These are phyloP conservation scores for Heliothis virescens DNA, from an alignment of 1,140 invertebrate genomes.

Conservation along the genomic window DNA sequence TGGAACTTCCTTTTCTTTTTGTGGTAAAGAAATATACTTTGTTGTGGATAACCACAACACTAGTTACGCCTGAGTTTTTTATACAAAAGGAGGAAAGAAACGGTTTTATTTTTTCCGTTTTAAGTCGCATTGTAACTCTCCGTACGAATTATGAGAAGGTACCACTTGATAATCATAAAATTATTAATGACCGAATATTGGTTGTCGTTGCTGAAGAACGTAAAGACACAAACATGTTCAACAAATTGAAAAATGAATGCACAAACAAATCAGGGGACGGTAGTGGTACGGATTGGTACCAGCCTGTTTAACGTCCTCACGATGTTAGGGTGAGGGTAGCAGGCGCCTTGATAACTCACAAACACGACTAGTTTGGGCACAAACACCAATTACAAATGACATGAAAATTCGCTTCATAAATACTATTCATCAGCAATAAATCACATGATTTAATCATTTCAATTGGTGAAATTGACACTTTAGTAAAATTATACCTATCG, in stretches of 20 bases:
- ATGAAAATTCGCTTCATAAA: slow-evolving; percentile 31
- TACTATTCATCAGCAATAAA: slow-evolving; percentile 16
- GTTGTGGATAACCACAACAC: slow-evolving; percentile 31
- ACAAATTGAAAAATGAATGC: slow-evolving; percentile 37
- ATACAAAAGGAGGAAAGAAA: slow-evolving; percentile 2
- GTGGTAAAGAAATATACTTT: slow-evolving; percentile 27
- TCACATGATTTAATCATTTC: neutral
- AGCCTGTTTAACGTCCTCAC: slow-evolving; percentile 1
- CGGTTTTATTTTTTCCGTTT: neutral
- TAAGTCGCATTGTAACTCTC: neutral
- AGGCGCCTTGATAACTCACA: slow-evolving; percentile 43
- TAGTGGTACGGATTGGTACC: slow-evolving; percentile 26
- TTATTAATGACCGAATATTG: slow-evolving; percentile 12
- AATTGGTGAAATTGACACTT: too few species aligned
- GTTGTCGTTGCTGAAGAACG: neutral
- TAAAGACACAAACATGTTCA: slow-evolving; percentile 22
- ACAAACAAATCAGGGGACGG: slow-evolving; percentile 39
- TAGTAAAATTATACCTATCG: too few species aligned
- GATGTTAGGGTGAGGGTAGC: slow-evolving; percentile 15
- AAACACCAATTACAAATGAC: slow-evolving; percentile 33
- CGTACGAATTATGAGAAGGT: neutral
- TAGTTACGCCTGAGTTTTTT: slow-evolving; percentile 20
- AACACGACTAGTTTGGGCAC: slow-evolving; percentile 30
- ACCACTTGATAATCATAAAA: neutral
- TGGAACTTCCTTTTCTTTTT: slow-evolving; percentile 45